Conservation (phyloP, 2,113 vertebrate genomes). For the Odontesthes bonariensis region DNA sequence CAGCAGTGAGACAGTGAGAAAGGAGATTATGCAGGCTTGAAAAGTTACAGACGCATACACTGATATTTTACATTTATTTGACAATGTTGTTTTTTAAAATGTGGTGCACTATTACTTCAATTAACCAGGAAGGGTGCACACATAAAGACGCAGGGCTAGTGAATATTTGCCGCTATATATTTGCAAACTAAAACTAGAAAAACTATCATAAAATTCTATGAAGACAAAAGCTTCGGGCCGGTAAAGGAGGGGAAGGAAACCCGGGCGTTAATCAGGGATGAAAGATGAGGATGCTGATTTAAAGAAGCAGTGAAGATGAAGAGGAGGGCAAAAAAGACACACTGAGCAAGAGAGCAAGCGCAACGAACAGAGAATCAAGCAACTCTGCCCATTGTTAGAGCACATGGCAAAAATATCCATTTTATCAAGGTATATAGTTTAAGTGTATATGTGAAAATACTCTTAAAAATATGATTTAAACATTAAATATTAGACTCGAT, state of each 20-base stretch:
- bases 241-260: slow-evolving; percentile 37
- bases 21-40: slow-evolving; percentile 24
- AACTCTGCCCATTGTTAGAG: slow-evolving; percentile 39
- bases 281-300: slow-evolving; percentile 27
- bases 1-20: slow-evolving; percentile 15
- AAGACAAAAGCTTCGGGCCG: slow-evolving; percentile 46
- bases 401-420: slow-evolving; percentile 36
- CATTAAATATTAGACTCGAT: slow-evolving; percentile 41
- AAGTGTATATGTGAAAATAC: slow-evolving; percentile 4
- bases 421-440: slow-evolving; percentile 37
- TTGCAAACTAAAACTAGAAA: too few relatives aligned
- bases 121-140: neutral
- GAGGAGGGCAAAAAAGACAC: slow-evolving; percentile 30
- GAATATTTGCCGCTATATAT: too few relatives aligned
- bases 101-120: slow-evolving; percentile 4
- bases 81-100: neutral
- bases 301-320: slow-evolving; percentile 43
- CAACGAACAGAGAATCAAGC: slow-evolving; percentile 45
- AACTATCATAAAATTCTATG: neutral
- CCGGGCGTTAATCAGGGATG: slow-evolving; percentile 23
- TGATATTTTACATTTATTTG: neutral
- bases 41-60: slow-evolving; percentile 13
- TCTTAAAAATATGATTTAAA: slow-evolving; percentile 55
- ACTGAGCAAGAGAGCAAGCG: slow-evolving; percentile 50
- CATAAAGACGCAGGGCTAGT: neutral